Evolutionary conservation across 2,888 invertebrate genomes (phyloP).

Genomic region (Drosophila prostipennis): DNA sequence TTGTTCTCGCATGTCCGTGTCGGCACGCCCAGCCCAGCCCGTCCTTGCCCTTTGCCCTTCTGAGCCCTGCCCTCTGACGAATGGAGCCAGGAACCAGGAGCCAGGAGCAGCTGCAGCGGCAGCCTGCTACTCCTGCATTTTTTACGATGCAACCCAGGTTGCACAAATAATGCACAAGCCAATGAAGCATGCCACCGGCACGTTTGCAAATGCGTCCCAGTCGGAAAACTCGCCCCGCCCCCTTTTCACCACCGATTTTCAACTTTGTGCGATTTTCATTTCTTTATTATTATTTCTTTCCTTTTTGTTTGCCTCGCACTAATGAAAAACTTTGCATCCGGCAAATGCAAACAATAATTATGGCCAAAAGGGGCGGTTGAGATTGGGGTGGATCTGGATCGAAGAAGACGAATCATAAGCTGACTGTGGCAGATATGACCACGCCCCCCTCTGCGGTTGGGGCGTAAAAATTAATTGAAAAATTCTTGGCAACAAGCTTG

Average conservation of each 20-base stretch:
- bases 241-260: constrained; percentile 62
- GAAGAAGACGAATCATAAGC: constrained; percentile 35
- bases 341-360: constrained; percentile 56
- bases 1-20: constrained; percentile 72
- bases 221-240: constrained; percentile 17
- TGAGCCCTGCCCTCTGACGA: constrained; percentile 34
- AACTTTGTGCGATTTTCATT: constrained; percentile 60
- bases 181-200: constrained; percentile 76
- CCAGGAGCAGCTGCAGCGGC: constrained; percentile 72
- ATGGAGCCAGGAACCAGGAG: constrained; percentile 12
- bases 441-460: constrained; percentile 12
- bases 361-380: constrained; percentile 8
- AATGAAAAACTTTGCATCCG: constrained; percentile 62
- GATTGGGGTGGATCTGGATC: neutral
- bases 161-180: constrained; percentile 81
- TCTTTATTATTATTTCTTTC: constrained; percentile 33
- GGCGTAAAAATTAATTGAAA: constrained; percentile 57
- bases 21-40: constrained; percentile 60
- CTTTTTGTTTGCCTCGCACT: constrained; percentile 41
- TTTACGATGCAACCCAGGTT: constrained; percentile 80
- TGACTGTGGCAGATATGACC: constrained; percentile 7
- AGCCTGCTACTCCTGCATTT: constrained; percentile 77
- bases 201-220: constrained; percentile 42
- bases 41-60: neutral
- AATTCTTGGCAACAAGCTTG: constrained; percentile 47